A percentile compares a stretch with the other conserved stretches of the same genome.
Evolutionary conservation across 2,888 invertebrate genomes (phyloP).

Genomic region (Oxystoma pomonae): DNA sequence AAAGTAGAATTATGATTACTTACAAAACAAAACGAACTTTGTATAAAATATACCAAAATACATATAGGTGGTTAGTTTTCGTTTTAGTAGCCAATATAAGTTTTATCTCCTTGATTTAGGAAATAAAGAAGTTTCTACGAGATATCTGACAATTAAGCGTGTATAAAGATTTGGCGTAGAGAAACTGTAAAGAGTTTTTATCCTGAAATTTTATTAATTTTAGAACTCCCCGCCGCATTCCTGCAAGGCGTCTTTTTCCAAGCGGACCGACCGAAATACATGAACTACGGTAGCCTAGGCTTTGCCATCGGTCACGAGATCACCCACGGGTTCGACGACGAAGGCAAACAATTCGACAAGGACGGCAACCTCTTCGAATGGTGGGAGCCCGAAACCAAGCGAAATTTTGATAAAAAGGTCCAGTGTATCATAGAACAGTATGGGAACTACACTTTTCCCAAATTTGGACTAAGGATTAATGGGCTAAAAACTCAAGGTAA

Average conservation of each 20-base stretch:
- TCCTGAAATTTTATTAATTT: too few relatives aligned
- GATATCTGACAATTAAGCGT: too few relatives aligned
- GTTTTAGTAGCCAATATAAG: too few relatives aligned
- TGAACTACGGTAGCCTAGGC: neutral
- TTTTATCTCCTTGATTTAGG: too few relatives aligned
- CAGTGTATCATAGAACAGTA: neutral
- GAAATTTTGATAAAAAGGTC: neutral
- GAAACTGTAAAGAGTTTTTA: too few relatives aligned
- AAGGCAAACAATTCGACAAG: neutral
- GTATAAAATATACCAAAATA: too few relatives aligned
- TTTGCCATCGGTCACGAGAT: neutral
- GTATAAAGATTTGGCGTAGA: too few relatives aligned
- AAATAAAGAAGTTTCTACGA: too few relatives aligned
- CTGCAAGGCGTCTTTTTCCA: neutral
- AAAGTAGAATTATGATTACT: too few relatives aligned
- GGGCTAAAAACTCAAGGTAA: neutral
- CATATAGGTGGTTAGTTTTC: too few relatives aligned
- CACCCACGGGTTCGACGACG: neutral
- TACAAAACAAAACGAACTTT: too few relatives aligned
- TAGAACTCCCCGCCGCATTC: neutral
- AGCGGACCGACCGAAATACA: neutral
- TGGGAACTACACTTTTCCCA: neutral
- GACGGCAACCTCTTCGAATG: neutral
- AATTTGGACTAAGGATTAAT: neutral
- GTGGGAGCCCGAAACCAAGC: neutral